Evolutionary conservation across 92 coral and sea anemone species (phyloP).

Genomic region (Phymanthus crucifer): DNA sequence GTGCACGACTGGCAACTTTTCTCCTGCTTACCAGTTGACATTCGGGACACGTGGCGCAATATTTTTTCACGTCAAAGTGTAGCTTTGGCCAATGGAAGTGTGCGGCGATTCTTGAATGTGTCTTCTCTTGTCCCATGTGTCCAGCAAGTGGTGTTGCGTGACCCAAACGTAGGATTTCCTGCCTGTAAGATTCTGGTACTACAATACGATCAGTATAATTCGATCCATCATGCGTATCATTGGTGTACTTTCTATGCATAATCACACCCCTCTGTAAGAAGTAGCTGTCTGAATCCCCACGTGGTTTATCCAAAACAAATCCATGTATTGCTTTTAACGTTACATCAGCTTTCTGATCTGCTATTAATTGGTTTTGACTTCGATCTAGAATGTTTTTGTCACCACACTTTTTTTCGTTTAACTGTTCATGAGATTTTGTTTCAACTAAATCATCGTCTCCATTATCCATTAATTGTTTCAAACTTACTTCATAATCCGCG

Average conservation of each 20-base stretch:
- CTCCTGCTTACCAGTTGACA: conserved; percentile 60
- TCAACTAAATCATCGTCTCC: neutral
- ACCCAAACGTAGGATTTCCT: conserved; percentile 42
- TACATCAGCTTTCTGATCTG: conserved; percentile 29
- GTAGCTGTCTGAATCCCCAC: conserved; percentile 51
- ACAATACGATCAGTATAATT: conserved; percentile 25
- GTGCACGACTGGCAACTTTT: conserved; percentile 30
- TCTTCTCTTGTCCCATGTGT: conserved; percentile 50
- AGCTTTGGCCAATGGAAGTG: conserved; percentile 51
- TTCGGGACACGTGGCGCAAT: conserved; percentile 47
- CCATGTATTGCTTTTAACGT: conserved; percentile 24
- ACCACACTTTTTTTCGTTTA: neutral
- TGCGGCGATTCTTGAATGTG: conserved; percentile 31
- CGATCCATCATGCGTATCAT: conserved; percentile 30
- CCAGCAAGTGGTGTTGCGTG: conserved; percentile 55
- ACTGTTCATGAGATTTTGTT: neutral
- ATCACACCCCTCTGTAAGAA: conserved; percentile 37
- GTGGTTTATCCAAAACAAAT: conserved; percentile 15
- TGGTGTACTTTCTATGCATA: conserved; percentile 42
- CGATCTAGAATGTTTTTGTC: conserved; percentile 26
- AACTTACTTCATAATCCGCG: conserved; percentile 20
- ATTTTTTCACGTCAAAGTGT: conserved; percentile 36
- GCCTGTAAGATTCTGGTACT: conserved; percentile 42
- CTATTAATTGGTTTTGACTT: conserved; percentile 18
- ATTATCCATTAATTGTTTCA: conserved; percentile 3